Conservation (phyloP, 1,140 invertebrate genomes). For the Chionoecetes opilio region DNA sequence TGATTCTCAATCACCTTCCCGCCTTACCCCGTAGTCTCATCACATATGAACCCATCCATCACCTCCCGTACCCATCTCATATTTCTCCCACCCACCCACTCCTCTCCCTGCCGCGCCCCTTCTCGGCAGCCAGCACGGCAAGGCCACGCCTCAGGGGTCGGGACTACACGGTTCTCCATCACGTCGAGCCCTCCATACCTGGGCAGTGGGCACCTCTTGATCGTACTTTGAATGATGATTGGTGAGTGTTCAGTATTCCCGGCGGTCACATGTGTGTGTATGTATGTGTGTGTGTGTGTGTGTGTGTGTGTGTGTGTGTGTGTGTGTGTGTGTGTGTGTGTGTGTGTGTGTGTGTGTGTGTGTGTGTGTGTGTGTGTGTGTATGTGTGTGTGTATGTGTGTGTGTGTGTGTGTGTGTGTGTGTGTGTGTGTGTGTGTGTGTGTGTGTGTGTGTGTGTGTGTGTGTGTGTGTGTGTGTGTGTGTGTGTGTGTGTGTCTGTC, state of each 20-base stretch:
- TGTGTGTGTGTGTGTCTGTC: constrained; percentile 24
- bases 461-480: constrained; percentile 27
- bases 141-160: background rate
- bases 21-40: no score
- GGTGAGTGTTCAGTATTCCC: background rate
- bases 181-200: background rate
- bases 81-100: background rate
- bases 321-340: constrained; percentile 27
- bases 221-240: background rate
- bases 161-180: background rate
- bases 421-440: constrained; percentile 27
- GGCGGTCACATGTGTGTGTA: background rate
- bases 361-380: constrained; percentile 25
- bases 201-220: background rate
- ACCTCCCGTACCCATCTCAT: no score
- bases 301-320: constrained; percentile 27
- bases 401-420: constrained; percentile 27
- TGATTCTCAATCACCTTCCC: background rate
- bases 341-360: constrained; percentile 27
- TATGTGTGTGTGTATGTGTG: background rate
- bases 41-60: no score
- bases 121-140: background rate
- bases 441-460: constrained; percentile 27
- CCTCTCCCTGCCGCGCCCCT: background rate
- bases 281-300: constrained; percentile 18